Conservation (phyloP, 2,888 invertebrate genomes). For the Cephus rjabovi region DNA sequence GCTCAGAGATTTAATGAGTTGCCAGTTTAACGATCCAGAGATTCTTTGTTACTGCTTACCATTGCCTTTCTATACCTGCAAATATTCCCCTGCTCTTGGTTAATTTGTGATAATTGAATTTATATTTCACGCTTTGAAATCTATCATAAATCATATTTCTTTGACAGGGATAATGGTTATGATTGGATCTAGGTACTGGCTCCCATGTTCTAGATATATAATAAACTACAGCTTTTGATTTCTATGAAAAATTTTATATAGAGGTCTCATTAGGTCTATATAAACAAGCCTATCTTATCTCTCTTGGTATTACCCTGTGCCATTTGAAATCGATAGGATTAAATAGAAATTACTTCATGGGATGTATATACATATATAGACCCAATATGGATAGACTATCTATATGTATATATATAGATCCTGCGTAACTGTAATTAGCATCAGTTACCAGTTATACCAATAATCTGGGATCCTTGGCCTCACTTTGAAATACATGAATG, state of each 20-base stretch:
- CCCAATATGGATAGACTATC: not conserved
- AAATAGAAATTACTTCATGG: not conserved
- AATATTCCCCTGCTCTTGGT: not conserved
- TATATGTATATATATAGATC: not conserved
- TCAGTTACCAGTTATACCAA: not conserved
- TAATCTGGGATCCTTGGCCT: not conserved
- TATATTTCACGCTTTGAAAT: not conserved
- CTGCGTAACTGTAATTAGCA: not conserved
- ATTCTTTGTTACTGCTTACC: not conserved
- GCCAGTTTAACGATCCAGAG: not conserved
- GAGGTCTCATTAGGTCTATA: not conserved
- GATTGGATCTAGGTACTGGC: not conserved
- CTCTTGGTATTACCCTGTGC: not conserved
- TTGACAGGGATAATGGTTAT: not conserved
- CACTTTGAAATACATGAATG: not conserved
- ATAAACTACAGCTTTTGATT: not conserved
- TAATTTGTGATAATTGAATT: not conserved
- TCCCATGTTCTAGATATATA: not conserved
- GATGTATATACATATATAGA: not conserved
- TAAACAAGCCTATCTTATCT: constrained; percentile 4
- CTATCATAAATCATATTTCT: not conserved
- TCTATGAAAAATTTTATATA: not conserved
- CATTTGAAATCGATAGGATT: constrained; percentile 6
- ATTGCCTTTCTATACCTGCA: not conserved
- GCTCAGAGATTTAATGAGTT: not conserved